Percentiles rank a stretch among this genome's conserved stretches.
Evolutionary conservation across 2,888 invertebrate species (phyloP).

Genomic region (Latheticus oryzae): DNA sequence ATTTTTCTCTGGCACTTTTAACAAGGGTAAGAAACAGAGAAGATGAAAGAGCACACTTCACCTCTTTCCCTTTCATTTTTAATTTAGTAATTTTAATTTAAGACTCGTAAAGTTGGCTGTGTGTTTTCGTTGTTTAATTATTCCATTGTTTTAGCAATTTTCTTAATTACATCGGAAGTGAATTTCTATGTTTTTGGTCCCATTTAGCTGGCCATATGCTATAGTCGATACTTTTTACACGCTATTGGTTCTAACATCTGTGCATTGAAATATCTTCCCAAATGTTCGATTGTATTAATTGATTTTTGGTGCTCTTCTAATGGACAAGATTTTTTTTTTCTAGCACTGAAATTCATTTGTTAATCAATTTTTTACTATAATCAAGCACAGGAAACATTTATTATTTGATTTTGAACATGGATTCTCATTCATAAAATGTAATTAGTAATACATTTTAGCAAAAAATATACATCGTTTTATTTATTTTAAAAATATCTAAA

Average conservation of each 20-base stretch:
- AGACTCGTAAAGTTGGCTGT: constrained; percentile 44
- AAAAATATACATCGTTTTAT: too few species aligned
- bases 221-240: constrained; percentile 45
- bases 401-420: too few species aligned
- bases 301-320: constrained; percentile 28
- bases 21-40: constrained; percentile 28
- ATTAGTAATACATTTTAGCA: too few species aligned
- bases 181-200: constrained; percentile 49
- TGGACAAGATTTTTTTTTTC: constrained; percentile 1
- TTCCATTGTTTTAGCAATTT: constrained; percentile 57
- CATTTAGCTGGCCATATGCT: constrained; percentile 50
- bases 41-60: constrained; percentile 35
- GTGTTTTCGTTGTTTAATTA: constrained; percentile 54
- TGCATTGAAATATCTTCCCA: constrained; percentile 41
- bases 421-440: too few species aligned
- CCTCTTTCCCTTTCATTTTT: constrained; percentile 49
- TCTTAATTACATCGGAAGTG: constrained; percentile 55
- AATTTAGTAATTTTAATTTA: constrained; percentile 55
- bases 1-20: constrained; percentile 35
- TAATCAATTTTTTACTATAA: neutral
- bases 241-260: constrained; percentile 47
- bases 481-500: too few species aligned
- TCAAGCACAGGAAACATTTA: too few species aligned
- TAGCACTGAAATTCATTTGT: neutral
- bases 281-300: constrained; percentile 35